Evolutionary conservation across 1,140 invertebrate genomes (phyloP), one percentile per base, ranked within the genome.

Genomic region (Anastrepha obliqua): DNA sequence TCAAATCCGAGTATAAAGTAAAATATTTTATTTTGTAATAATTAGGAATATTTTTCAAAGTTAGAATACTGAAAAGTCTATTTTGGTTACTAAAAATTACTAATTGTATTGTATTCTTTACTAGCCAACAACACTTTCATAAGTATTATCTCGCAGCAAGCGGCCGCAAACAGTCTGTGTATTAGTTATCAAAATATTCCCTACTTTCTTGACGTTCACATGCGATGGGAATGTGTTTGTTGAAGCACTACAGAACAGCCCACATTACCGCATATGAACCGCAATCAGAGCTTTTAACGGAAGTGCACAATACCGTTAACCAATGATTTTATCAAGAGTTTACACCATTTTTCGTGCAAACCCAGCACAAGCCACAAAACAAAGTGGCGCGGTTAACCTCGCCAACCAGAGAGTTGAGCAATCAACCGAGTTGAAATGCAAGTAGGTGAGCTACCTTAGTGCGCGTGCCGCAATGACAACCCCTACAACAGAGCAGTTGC

Each of bases 381-480:
- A 81, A 81, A 81, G 47, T 81, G 13, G 44, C 42, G 74, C 47
- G 74, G 74, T 51, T 81, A 81, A 81, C 74, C 74, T 81, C 15
- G 39, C n/a, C 29, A n/a, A 81, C 44, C 74, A 81, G 17, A 55
- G 74, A 81, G 47, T 51, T 81, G 51, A 81, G 42, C 74, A 47
- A 51, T 74, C 15, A 47, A 74, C 5, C 15, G 70, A 20, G 47
- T 29, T 55, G 74, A 62, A 62, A 3, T 55, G 47, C 44, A 13
- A 55, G 13, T 3, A 58, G 42, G 17, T 55, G 47, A 81, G 47
- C 44, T 55, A 55, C n/a, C n/a, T 81, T 81, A 20, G 74, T 55
- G 51, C 17, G 47, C 20, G 47, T 55, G 15, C n/a, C 47, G 3
- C 74, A 55, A 11, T 8, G 42, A 55, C n/a, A 55, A 29, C 9